phyloP scores from a whole-genome alignment of 2,113 vertebrate species.

The Tenebrosternarchus preto region DNA sequence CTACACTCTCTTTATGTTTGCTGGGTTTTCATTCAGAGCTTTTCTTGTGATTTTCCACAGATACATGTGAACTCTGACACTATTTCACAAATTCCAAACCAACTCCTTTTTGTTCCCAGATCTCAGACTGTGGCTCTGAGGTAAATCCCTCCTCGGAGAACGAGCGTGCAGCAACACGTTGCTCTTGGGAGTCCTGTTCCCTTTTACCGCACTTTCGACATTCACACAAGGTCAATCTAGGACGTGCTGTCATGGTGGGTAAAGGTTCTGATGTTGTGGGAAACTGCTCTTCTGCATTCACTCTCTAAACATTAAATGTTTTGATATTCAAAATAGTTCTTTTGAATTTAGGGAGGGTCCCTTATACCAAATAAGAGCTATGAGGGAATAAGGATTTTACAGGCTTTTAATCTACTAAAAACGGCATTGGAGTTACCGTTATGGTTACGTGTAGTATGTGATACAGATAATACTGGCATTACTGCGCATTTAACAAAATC shows the following conservation, averaged over 20 bases:
- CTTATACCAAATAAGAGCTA: too few relatives aligned
- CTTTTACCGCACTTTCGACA: neutral
- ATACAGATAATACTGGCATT: too few relatives aligned
- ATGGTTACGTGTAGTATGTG: too few relatives aligned
- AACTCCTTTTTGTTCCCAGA: neutral
- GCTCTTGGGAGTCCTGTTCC: neutral
- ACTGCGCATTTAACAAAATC: too few relatives aligned
- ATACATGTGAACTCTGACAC: too few relatives aligned
- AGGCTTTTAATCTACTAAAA: too few relatives aligned
- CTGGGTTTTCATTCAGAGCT: neutral
- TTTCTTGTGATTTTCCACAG: neutral
- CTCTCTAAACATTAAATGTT: too few relatives aligned
- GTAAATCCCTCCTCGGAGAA: neutral
- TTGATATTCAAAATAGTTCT: too few relatives aligned
- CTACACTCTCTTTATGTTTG: neutral
- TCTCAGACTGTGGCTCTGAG: neutral
- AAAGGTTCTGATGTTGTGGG: neutral
- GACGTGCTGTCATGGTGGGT: neutral
- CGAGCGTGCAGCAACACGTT: constrained; percentile 13
- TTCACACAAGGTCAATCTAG: neutral
- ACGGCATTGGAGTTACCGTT: too few relatives aligned
- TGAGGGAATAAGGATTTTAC: too few relatives aligned
- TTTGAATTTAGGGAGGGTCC: too few relatives aligned
- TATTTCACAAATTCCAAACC: too few relatives aligned
- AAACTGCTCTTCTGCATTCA: neutral